These are phyloP conservation scores for Muschampia plurimacula DNA, from an alignment of 2,888 invertebrate genomes.

Conservation along the genomic window DNA sequence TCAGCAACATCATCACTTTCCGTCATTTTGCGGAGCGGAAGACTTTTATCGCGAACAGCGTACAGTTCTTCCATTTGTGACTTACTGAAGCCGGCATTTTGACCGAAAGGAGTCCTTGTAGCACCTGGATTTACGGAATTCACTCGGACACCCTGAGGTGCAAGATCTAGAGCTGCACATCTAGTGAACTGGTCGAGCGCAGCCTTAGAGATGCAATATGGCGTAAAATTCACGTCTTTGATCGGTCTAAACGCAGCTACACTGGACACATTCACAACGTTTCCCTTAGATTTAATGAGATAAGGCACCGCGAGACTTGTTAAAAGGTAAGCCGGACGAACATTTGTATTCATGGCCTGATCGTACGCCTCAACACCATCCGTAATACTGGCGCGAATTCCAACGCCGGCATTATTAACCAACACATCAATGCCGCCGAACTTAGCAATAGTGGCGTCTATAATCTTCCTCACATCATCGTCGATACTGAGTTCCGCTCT, in stretches of 20 bases:
- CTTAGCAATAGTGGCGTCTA: slow-evolving; percentile 88
- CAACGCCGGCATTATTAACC: slow-evolving; percentile 94
- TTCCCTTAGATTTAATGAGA: slow-evolving; percentile 91
- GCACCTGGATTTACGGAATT: slow-evolving; percentile 98
- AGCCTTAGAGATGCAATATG: slow-evolving; percentile 96
- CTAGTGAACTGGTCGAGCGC: slow-evolving; percentile 97
- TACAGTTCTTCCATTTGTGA: slow-evolving; percentile 87
- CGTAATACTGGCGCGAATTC: slow-evolving; percentile 91
- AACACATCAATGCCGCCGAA: slow-evolving; percentile 91
- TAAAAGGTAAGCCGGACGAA: slow-evolving; percentile 90
- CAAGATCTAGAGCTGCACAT: slow-evolving; percentile 94
- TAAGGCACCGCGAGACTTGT: slow-evolving; percentile 94
- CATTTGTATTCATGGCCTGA: slow-evolving; percentile 92
- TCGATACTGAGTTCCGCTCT: slow-evolving; percentile 89
- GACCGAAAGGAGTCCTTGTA: slow-evolving; percentile 87
- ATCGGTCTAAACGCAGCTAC: slow-evolving; percentile 90
- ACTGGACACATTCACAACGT: slow-evolving; percentile 96
- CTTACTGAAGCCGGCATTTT: slow-evolving; percentile 90
- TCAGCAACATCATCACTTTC: slow-evolving; percentile 93
- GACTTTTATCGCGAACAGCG: slow-evolving; percentile 91
- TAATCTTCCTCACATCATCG: slow-evolving; percentile 87
- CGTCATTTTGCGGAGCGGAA: slow-evolving; percentile 95
- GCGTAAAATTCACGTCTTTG: slow-evolving; percentile 88
- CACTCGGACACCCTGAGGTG: slow-evolving; percentile 91
- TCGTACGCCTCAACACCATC: slow-evolving; percentile 94